Evolutionary conservation across 2,113 vertebrate species (phyloP).

Genomic region (Lophius piscatorius): DNA sequence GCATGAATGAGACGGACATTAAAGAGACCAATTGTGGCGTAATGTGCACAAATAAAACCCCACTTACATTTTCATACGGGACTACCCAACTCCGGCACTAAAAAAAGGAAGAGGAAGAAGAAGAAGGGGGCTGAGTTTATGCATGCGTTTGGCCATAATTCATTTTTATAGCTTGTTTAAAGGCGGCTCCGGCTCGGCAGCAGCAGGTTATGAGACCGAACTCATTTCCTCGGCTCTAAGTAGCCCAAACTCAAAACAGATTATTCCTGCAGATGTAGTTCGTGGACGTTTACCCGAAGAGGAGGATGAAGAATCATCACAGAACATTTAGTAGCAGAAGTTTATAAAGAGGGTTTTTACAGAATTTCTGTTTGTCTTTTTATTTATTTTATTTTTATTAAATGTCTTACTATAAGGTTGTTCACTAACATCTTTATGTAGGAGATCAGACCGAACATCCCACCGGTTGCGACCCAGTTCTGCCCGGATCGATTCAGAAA

Average conservation of each 20-base stretch:
- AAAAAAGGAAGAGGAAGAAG: no score
- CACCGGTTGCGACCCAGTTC: slow-evolving; percentile 49
- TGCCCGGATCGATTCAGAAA: slow-evolving; percentile 56
- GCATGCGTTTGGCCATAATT: slow-evolving; percentile 93
- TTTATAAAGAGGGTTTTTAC: no score
- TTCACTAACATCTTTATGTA: slow-evolving; percentile 10
- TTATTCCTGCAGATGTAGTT: not conserved
- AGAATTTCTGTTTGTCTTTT: no score
- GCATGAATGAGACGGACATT: slow-evolving; percentile 97
- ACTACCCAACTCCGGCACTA: slow-evolving; percentile 84
- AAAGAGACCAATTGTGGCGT: slow-evolving; percentile 95
- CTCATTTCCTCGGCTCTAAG: slow-evolving; percentile 20
- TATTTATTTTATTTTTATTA: no score
- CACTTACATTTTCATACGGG: slow-evolving; percentile 90
- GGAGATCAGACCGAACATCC: not conserved
- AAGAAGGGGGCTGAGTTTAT: slow-evolving; percentile 84
- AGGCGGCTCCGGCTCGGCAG: slow-evolving; percentile 83
- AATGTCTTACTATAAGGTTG: slow-evolving; percentile 10
- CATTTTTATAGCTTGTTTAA: slow-evolving; percentile 98
- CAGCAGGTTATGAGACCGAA: slow-evolving; percentile 60
- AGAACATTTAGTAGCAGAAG: no score
- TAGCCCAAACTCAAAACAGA: slow-evolving; percentile 50
- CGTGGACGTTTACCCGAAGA: no score
- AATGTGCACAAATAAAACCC: slow-evolving; percentile 94
- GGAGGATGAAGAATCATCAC: no score